Evolutionary conservation across 1,140 invertebrate species (phyloP).

Genomic region (Phortica variegata): DNA sequence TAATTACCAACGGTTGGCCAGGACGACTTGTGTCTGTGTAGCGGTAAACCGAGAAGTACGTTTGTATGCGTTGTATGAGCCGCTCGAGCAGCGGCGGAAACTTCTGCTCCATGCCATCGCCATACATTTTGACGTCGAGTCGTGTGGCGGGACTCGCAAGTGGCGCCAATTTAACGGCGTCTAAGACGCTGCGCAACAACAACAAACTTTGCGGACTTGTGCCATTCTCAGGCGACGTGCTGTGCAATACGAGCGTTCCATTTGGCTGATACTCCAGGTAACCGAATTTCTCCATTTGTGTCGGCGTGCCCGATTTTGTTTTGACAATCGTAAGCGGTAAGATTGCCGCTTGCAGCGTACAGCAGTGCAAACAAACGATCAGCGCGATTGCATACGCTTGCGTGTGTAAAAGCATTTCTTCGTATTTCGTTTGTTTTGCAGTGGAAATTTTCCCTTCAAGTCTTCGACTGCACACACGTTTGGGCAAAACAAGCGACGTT

Average conservation of each 20-base stretch:
- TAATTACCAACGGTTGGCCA: too few species aligned
- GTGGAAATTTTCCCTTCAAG: slow-evolving; percentile 1
- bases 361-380: slow-evolving; percentile 12
- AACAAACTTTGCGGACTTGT: slow-evolving; percentile 31
- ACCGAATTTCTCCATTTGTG: slow-evolving; percentile 28
- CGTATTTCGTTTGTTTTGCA: slow-evolving; percentile 4
- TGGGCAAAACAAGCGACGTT: too few species aligned
- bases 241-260: slow-evolving; percentile 30
- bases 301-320: not conserved
- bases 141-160: not conserved
- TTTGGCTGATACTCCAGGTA: slow-evolving; percentile 44
- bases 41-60: slow-evolving; percentile 62
- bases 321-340: slow-evolving; percentile 17
- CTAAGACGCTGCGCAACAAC: slow-evolving; percentile 28
- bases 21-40: slow-evolving; percentile 59
- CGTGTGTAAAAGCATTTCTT: slow-evolving; percentile 7
- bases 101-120: slow-evolving; percentile 57
- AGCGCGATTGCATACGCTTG: slow-evolving; percentile 22
- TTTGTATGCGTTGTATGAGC: slow-evolving; percentile 64
- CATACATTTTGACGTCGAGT: slow-evolving; percentile 41
- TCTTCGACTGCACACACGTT: slow-evolving; percentile 23
- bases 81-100: slow-evolving; percentile 66
- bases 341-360: slow-evolving; percentile 17
- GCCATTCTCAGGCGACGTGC: slow-evolving; percentile 14
- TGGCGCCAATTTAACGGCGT: slow-evolving; percentile 23